A percentile compares a stretch with the other conserved stretches of the same genome.
Conservation (phyloP, 2,888 invertebrate species). For the Peribatodes rhomboidaria region DNA sequence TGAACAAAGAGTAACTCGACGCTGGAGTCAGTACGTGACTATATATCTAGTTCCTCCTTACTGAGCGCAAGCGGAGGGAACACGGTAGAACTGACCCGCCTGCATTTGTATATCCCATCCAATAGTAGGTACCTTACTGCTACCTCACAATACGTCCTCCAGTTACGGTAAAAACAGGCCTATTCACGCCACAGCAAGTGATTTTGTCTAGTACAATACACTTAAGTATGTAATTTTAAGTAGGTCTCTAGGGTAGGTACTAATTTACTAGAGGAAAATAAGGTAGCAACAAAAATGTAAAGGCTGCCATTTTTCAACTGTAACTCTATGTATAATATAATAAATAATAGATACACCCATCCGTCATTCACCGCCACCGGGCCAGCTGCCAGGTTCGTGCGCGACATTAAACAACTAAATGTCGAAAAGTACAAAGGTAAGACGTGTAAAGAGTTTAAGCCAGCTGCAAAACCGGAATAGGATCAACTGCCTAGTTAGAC, state of each 20-base stretch:
- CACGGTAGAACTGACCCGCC: background rate
- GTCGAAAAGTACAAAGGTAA: slow-evolving; percentile 23
- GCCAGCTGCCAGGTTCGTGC: slow-evolving; percentile 21
- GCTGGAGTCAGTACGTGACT: slow-evolving; percentile 51
- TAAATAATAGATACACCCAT: background rate
- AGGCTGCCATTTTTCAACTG: background rate
- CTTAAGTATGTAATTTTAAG: background rate
- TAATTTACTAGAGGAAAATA: background rate
- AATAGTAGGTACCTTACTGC: background rate
- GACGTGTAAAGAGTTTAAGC: slow-evolving; percentile 49
- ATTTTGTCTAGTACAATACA: background rate
- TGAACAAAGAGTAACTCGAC: slow-evolving; percentile 74
- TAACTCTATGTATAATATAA: background rate
- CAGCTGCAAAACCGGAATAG: slow-evolving; percentile 64
- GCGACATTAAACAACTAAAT: slow-evolving; percentile 7
- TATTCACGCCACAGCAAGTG: background rate
- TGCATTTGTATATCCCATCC: background rate
- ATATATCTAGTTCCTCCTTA: slow-evolving; percentile 44
- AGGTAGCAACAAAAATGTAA: background rate
- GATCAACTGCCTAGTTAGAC: slow-evolving; percentile 53
- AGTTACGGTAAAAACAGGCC: slow-evolving; percentile 41
- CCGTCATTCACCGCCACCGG: background rate
- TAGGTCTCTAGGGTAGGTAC: background rate
- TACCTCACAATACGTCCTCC: slow-evolving; percentile 1
- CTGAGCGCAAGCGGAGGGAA: slow-evolving; percentile 46